Base-by-base conservation (phyloP, 2,113 vertebrate genomes). In the Aphyosemion australe region DNA sequence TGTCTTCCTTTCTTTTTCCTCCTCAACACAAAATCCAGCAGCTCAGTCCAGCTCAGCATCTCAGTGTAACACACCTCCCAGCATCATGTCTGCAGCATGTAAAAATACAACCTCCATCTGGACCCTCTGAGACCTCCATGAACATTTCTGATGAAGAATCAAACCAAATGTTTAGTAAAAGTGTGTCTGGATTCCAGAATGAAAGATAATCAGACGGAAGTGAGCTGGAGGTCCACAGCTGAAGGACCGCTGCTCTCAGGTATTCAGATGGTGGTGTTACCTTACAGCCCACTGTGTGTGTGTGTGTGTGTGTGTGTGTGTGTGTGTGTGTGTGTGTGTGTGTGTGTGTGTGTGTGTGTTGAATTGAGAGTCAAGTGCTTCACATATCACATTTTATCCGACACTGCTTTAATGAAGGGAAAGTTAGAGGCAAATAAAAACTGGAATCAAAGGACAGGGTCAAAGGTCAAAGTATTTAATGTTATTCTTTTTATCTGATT, bases 41-140 rank as follows among this genome's bases (percentile, higher is more conserved):
- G 52, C 62, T 88, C 86, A 67, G 78, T 61, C 79, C 90, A 88
- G 19, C 65, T 89, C 66, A 88, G 70, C 90, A 93, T 88, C 20
- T 60, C 12, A 8, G 26, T 26, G 1, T 1, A 0, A 11, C 65
- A 13, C 21, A 1, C 39, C n/a, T 12, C 48, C 26, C 21, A 42
- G 12, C 11, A 42, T 42, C 41, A 5, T 4, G 1, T 54, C 15
- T 5, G 12, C 12, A 34, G 37, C 21, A 26, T 26, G 37, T 9
- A 4, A 39, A 39, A 39, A 8, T 2, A 12, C 11, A 13, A 16
- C 49, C n/a, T 32, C 18, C 10, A 37, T 34, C 1, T 0, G 52
- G 20, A 16, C 15, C 32, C 12, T 55, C n/a, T 0, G 10, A 55
- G n/a, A 8, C 31, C n/a, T 15, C 32, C 6, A 1, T 21, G 20